phyloP scores from a whole-genome alignment of 2,113 vertebrate genomes.

The Rousettus leschenaultii region DNA sequence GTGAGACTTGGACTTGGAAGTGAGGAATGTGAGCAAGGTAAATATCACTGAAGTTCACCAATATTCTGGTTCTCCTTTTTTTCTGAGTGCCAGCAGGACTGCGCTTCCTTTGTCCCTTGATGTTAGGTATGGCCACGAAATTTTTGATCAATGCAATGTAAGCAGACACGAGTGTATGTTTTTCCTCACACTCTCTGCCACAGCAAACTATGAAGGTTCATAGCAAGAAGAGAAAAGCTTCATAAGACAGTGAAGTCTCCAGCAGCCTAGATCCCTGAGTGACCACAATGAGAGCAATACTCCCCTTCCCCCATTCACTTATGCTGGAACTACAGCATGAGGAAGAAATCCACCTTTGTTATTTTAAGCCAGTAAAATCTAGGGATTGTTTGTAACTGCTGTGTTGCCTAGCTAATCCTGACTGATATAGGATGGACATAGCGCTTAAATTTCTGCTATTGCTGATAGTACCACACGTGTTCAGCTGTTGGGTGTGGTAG shows the following conservation, averaged over 20 bases:
- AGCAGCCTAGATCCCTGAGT: background rate
- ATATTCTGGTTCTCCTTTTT: conserved; percentile 35
- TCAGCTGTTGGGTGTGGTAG: background rate
- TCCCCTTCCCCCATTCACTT: too few species aligned
- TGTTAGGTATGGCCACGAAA: background rate
- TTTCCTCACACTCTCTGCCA: background rate
- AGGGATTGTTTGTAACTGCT: background rate
- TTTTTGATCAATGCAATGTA: background rate
- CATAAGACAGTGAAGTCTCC: background rate
- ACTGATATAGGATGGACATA: background rate
- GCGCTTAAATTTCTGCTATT: conserved; percentile 40
- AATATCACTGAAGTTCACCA: background rate
- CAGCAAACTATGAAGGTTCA: background rate
- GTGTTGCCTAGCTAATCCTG: background rate
- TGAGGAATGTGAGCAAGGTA: background rate
- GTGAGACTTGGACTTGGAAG: conserved; percentile 5
- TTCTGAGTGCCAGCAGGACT: conserved; percentile 1
- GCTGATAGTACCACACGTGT: background rate
- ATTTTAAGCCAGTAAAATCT: conserved; percentile 10
- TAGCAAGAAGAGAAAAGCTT: background rate
- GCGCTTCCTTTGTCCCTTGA: background rate
- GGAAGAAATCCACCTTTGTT: conserved; percentile 2
- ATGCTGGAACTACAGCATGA: background rate
- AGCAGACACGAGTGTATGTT: background rate
- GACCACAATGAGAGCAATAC: background rate